Conservation (phyloP, 2,113 vertebrate genomes). For the Porphyrio hochstetteri region DNA sequence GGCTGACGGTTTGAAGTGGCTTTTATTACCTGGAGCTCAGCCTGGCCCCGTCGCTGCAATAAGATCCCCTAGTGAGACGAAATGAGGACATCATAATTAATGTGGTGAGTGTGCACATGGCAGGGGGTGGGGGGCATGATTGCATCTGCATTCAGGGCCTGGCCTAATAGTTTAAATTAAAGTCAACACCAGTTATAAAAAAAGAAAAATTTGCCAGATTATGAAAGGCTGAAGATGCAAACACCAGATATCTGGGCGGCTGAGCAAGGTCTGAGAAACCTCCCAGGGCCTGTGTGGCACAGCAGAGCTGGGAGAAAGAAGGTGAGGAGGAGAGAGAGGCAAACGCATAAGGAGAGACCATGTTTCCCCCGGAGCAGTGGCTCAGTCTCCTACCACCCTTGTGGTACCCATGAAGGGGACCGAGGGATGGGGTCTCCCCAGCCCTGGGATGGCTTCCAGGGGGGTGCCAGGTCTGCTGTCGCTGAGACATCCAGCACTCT, state of each 20-base stretch:
- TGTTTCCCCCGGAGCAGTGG: background rate
- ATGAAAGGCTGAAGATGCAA: constrained; percentile 47
- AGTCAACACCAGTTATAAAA: constrained; percentile 49
- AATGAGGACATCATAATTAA: constrained; percentile 69
- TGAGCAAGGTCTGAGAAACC: background rate
- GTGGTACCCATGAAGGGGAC: rapidly evolving
- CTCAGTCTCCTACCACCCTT: background rate
- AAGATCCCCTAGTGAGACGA: constrained; percentile 43
- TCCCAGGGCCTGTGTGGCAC: background rate
- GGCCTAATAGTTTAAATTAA: constrained; percentile 54
- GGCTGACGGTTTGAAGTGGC: background rate
- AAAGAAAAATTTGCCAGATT: background rate
- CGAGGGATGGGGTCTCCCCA: background rate
- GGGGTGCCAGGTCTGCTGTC: background rate
- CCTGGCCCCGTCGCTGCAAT: background rate
- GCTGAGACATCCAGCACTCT: background rate
- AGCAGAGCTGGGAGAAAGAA: background rate
- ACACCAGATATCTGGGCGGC: constrained; percentile 26
- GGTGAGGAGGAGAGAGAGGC: background rate
- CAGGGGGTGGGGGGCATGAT: background rate
- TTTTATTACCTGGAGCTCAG: background rate
- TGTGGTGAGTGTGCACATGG: rapidly evolving
- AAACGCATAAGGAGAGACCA: background rate
- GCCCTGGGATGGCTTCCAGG: background rate
- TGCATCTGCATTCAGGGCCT: constrained; percentile 37